Evolutionary conservation across 2,888 invertebrate species (phyloP).

Genomic region (Nysson spinosus): DNA sequence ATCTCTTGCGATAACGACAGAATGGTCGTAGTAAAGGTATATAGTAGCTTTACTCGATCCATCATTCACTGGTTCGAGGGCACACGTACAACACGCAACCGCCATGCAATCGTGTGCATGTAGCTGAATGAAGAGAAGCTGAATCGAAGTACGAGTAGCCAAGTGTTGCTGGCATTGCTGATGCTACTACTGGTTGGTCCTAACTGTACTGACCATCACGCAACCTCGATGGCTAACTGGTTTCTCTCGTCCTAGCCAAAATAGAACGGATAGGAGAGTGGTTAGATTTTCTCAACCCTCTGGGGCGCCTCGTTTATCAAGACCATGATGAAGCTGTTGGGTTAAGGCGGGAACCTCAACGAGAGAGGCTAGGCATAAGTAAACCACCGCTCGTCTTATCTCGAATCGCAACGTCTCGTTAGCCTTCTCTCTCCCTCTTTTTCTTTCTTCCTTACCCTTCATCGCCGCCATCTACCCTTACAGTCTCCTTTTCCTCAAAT

Average conservation of each 20-base stretch:
- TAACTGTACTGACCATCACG: slow-evolving; percentile 29
- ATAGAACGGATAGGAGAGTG: slow-evolving; percentile 54
- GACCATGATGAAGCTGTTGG: slow-evolving; percentile 68
- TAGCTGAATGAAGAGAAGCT: slow-evolving; percentile 34
- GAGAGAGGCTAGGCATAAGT: slow-evolving; percentile 52
- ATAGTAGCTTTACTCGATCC: slow-evolving; percentile 42
- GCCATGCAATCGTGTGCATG: slow-evolving; percentile 32
- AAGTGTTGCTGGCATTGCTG: slow-evolving; percentile 16
- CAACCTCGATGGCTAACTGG: neutral
- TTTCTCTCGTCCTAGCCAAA: neutral
- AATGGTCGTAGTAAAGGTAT: slow-evolving; percentile 35
- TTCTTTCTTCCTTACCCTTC: neutral
- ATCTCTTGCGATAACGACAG: slow-evolving; percentile 48
- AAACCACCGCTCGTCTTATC: slow-evolving; percentile 58
- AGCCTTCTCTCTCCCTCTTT: slow-evolving; percentile 10
- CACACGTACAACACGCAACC: slow-evolving; percentile 35
- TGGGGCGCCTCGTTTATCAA: slow-evolving; percentile 59
- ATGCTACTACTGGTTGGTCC: slow-evolving; percentile 24
- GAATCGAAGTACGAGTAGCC: slow-evolving; percentile 33
- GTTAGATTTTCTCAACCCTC: slow-evolving; percentile 54
- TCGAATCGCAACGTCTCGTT: slow-evolving; percentile 62
- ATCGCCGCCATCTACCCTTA: neutral
- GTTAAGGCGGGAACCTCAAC: slow-evolving; percentile 44
- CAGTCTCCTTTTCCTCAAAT: neutral
- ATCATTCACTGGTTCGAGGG: slow-evolving; percentile 54